These are phyloP conservation scores for Oikopleura dioica DNA, from an alignment of 23 tunicate species.

Conservation along the genomic window DNA sequence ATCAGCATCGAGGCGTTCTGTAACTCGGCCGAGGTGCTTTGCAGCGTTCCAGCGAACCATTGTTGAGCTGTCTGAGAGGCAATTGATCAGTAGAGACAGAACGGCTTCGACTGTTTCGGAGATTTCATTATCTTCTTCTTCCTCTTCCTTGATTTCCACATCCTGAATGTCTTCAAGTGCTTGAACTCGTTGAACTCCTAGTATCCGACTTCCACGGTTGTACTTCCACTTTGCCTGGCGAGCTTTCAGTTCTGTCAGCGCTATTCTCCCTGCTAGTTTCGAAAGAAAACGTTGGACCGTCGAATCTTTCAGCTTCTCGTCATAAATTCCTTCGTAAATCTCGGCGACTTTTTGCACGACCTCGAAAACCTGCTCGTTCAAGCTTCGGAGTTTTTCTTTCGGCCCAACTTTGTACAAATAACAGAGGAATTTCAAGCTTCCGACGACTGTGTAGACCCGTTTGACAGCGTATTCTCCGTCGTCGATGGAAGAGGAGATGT, in stretches of 20 bases:
- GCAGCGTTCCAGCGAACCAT: slow-evolving; percentile 95
- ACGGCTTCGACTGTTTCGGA: slow-evolving; percentile 63
- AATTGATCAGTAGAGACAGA: slow-evolving; percentile 33
- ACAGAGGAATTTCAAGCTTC: neutral
- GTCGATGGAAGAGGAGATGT: neutral
- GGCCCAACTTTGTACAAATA: neutral
- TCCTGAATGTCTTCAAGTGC: neutral
- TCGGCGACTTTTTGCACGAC: neutral
- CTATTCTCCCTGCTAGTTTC: neutral
- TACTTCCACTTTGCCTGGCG: slow-evolving; percentile 74
- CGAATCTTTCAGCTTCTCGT: neutral
- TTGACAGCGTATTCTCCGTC: neutral
- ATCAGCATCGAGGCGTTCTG: slow-evolving; percentile 63
- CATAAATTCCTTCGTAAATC: neutral
- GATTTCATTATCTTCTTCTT: slow-evolving; percentile 55
- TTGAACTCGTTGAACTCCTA: neutral
- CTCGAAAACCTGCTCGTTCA: neutral
- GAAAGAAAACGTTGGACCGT: neutral
- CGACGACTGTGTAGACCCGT: neutral
- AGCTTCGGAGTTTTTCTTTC: neutral
- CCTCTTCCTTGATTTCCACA: slow-evolving; percentile 13
- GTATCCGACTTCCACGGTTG: slow-evolving; percentile 54
- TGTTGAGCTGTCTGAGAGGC: slow-evolving; percentile 75
- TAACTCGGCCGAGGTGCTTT: slow-evolving; percentile 80
- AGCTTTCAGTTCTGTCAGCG: slow-evolving; percentile 24